Evolutionary conservation across 1,140 invertebrate species (phyloP), one percentile per base, ranked within the genome.

Genomic region (Mactra quadrangularis): DNA sequence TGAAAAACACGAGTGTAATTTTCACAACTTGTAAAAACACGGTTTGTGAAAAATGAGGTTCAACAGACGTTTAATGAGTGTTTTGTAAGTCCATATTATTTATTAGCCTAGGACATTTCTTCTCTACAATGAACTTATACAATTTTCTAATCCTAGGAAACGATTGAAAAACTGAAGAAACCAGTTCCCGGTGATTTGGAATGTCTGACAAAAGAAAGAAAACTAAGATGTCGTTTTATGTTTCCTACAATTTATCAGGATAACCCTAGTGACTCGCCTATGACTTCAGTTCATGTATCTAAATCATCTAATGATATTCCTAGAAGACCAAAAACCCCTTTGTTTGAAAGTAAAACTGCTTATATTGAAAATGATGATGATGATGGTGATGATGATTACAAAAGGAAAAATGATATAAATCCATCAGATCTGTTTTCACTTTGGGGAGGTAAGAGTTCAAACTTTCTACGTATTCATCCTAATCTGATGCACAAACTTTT

Each of bases 161-260:
- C 57, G 1, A 55, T 86, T 11, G 53, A 57, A 6, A 66, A 84
- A n/a, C 41, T 88, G 7, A 78, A 70, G 17, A 53, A 59, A 25
- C 81, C 57, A 31, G 62, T 77, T 1, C 84, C 85, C 0, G 82
- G 66, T 50, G 84, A 86, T 50, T 29, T 55, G 0, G 35, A 52
- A 17, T 53, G 57, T 31, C 17, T 85, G 31, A 27, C 47, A 9
- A 50, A 71, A 29, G 74, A 83, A 35, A 53, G 82, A 3, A 41
- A 71, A 33, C 38, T 83, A 15, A 62, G 83, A 15, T 83, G 76
- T 52, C 72, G 38, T 6, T 45, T 78, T n/a, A 87, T 79, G 68
- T 87, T 87, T 52, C 87, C 82, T 2, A 68, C 41, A 22, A 76
- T 87, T 25, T 84, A 85, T 53, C 38, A 71, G 31, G 50, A 71